A percentile compares a stretch with the other conserved stretches of the same genome.
These are phyloP conservation scores for Pelusios castaneus DNA, from an alignment of 2,113 vertebrate species.

Conservation along the genomic window DNA sequence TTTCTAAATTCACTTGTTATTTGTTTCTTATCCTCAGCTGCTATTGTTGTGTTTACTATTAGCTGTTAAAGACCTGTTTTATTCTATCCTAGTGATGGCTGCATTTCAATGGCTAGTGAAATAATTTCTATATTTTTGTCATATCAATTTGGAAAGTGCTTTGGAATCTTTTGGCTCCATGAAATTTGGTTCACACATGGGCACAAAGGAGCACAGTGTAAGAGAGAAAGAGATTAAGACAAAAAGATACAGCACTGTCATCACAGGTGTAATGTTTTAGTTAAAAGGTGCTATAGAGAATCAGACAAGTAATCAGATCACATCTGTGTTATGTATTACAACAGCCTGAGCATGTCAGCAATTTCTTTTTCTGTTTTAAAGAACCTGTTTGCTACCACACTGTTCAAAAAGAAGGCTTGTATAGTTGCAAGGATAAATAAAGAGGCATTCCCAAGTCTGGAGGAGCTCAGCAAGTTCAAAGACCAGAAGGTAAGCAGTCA, in stretches of 20 bases:
- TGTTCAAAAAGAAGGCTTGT: constrained; percentile 55
- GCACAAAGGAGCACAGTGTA: background rate
- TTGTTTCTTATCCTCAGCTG: background rate
- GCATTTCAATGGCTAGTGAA: background rate
- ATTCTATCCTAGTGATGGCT: background rate
- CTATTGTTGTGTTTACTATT: background rate
- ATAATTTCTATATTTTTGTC: background rate
- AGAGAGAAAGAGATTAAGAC: background rate
- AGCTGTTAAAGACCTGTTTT: background rate
- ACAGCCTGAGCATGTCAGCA: background rate
- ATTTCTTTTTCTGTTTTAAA: constrained; percentile 3
- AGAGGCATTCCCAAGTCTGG: constrained; percentile 53
- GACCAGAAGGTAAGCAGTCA: constrained; percentile 23
- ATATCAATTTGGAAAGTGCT: background rate
- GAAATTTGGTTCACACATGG: background rate
- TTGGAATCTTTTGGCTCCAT: no score
- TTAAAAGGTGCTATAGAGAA: no score
- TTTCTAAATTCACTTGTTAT: background rate
- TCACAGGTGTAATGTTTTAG: background rate
- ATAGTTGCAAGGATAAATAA: constrained; percentile 46
- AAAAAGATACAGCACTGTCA: background rate
- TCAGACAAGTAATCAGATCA: background rate
- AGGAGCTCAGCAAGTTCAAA: constrained; percentile 12
- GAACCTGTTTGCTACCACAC: constrained; percentile 39
- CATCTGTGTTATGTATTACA: background rate